Evolutionary conservation across 2,888 invertebrate genomes (phyloP).

Genomic region (Drosophila setosimentum): DNA sequence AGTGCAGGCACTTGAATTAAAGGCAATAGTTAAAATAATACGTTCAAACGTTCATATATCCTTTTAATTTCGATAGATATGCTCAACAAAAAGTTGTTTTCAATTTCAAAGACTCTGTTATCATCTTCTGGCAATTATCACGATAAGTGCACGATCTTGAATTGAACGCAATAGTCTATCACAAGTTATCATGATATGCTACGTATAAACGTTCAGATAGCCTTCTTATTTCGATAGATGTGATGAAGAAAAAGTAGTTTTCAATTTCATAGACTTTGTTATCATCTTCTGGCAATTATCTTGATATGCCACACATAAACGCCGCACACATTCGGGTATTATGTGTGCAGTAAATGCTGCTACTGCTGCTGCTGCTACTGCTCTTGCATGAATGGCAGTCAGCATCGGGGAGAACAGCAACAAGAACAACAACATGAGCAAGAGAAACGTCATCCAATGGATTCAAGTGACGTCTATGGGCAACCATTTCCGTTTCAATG

Average conservation of each 20-base stretch:
- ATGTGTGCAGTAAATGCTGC: constrained; percentile 28
- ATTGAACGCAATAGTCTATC: too few relatives aligned
- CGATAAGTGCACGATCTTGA: too few relatives aligned
- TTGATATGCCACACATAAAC: constrained; percentile 36
- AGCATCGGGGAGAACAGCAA: constrained; percentile 3
- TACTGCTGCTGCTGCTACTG: constrained; percentile 10
- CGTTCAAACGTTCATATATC: background rate
- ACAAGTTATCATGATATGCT: background rate
- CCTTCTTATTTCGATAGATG: background rate
- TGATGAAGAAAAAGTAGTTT: background rate
- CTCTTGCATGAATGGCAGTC: constrained; percentile 21
- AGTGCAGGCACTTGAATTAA: too few relatives aligned
- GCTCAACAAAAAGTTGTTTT: background rate
- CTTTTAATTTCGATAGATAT: background rate
- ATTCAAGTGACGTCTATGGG: constrained; percentile 56
- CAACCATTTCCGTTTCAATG: constrained; percentile 73
- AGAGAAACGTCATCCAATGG: constrained; percentile 24
- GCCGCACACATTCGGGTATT: background rate
- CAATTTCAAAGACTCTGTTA: background rate
- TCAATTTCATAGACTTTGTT: background rate
- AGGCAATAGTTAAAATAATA: too few relatives aligned
- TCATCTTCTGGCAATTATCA: constrained; percentile 9
- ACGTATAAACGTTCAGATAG: constrained; percentile 22
- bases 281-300: constrained; percentile 7
- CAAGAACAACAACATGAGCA: background rate